Evolutionary conservation across 2,888 invertebrate species (phyloP), one percentile per base, ranked within the genome.

Genomic region (Litoditis marina): DNA sequence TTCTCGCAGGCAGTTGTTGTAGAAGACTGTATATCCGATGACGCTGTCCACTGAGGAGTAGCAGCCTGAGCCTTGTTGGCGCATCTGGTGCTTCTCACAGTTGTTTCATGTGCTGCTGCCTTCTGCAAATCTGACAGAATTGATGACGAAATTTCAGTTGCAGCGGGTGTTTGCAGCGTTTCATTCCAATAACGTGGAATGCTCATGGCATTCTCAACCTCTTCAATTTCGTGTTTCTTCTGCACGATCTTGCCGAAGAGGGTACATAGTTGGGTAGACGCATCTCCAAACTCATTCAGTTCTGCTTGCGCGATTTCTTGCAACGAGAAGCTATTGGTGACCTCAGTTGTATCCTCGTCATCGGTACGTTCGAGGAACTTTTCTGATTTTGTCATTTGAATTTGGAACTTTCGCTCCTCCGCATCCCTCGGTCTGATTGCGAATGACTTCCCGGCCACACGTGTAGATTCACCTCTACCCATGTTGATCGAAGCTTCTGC

Each of bases 121-220:
- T 56, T 66, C 60, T 31, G 60, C 42, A 42, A 1, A n/a, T n/a
- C n/a, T n/a, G n/a, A n/a, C n/a, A n/a, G n/a, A n/a, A n/a, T n/a
- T n/a, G n/a, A n/a, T n/a, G n/a, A n/a, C 19, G 2, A 16, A 11
- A 65, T 59, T 30, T 65, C 56, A 7, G 63, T 57, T 1, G 71
- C 63, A 13, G 71, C 68, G 32, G 61, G 58, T 25, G 69, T 68
- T 27, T 44, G 39, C 13, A 76, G 55, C 22, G 50, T 54, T 56
- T 78, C 76, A 13, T 60, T 63, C 76, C 76, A 76, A 46, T 60
- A 46, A n/a, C 74, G 61, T 5, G 62, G 30, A 27, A 66, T 60
- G 16, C 66, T 59, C 16, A 67, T 39, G n/a, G 56, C 55, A 22
- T 66, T 52, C 31, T 73, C 72, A 16, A 65, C 65, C 13, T 69